phyloP scores from a whole-genome alignment of 2,797 vertebrate species.

The Champsocephalus esox region DNA sequence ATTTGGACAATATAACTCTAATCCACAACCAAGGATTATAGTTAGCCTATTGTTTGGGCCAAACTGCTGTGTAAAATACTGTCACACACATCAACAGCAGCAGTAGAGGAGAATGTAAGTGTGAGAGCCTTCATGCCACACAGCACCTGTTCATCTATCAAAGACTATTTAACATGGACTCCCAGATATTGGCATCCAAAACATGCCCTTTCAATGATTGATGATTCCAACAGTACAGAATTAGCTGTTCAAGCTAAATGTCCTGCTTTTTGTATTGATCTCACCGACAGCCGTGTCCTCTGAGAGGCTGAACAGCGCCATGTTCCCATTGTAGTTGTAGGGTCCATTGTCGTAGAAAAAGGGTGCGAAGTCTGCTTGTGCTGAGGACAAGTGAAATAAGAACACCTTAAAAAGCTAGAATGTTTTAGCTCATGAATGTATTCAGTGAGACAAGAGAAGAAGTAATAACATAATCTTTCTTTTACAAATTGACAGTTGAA shows the following conservation, averaged over 20 bases:
- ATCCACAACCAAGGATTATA: neutral
- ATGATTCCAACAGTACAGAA: neutral
- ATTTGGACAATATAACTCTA: neutral
- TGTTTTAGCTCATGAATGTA: neutral
- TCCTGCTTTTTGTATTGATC: slow-evolving; percentile 45
- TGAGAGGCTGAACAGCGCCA: slow-evolving; percentile 95
- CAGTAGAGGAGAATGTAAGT: slow-evolving; percentile 44
- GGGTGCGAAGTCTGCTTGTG: slow-evolving; percentile 93
- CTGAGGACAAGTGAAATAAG: slow-evolving; percentile 67
- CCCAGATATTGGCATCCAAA: slow-evolving; percentile 21
- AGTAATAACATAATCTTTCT: neutral
- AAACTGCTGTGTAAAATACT: slow-evolving; percentile 6
- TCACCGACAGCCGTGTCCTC: slow-evolving; percentile 95
- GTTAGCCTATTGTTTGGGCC: neutral
- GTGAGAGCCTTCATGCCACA: slow-evolving; percentile 21
- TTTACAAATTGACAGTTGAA: neutral
- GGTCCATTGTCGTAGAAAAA: slow-evolving; percentile 95
- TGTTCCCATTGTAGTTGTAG: slow-evolving; percentile 92
- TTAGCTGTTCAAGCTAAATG: slow-evolving; percentile 17
- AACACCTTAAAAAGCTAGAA: neutral
- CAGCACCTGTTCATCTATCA: slow-evolving; percentile 61
- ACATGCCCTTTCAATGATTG: slow-evolving; percentile 39
- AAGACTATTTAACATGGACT: slow-evolving; percentile 48
- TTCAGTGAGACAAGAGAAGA: neutral
- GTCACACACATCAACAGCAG: slow-evolving; percentile 49